These are phyloP conservation scores for Eudorcas thomsonii DNA, from an alignment of 2,113 vertebrate species.

Conservation along the genomic window DNA sequence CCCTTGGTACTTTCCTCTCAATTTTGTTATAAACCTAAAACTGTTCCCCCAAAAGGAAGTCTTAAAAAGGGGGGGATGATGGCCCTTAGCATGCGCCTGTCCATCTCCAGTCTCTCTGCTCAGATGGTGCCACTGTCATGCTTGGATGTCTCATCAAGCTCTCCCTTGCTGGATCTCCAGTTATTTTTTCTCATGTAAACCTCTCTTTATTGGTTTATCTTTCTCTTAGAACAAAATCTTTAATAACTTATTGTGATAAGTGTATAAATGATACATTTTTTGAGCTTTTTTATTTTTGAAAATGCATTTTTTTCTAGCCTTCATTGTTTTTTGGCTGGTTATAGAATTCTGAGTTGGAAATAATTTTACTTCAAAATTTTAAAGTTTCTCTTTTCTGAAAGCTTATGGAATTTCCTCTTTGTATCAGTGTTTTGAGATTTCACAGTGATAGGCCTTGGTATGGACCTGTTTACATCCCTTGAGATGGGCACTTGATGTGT, in stretches of 20 bases:
- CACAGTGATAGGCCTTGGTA: neutral
- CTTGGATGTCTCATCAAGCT: neutral
- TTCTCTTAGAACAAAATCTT: neutral
- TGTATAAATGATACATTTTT: neutral
- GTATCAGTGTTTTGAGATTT: neutral
- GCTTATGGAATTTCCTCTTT: neutral
- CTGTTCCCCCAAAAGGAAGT: neutral
- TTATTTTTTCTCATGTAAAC: neutral
- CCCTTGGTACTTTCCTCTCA: neutral
- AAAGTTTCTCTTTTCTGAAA: neutral
- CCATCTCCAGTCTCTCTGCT: neutral
- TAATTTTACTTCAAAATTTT: neutral
- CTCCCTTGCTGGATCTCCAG: neutral
- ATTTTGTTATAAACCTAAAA: neutral
- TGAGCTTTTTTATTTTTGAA: neutral
- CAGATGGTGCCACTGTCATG: neutral
- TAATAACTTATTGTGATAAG: neutral
- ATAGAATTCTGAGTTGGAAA: neutral
- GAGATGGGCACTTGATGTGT: neutral
- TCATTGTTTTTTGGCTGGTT: neutral
- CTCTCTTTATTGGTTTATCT: neutral
- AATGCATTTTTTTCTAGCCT: neutral
- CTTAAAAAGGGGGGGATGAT: neutral
- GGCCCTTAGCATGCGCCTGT: fast-evolving
- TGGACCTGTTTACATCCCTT: neutral